Conservation (phyloP, 2,888 invertebrate species). For the Aethes cnicana region DNA sequence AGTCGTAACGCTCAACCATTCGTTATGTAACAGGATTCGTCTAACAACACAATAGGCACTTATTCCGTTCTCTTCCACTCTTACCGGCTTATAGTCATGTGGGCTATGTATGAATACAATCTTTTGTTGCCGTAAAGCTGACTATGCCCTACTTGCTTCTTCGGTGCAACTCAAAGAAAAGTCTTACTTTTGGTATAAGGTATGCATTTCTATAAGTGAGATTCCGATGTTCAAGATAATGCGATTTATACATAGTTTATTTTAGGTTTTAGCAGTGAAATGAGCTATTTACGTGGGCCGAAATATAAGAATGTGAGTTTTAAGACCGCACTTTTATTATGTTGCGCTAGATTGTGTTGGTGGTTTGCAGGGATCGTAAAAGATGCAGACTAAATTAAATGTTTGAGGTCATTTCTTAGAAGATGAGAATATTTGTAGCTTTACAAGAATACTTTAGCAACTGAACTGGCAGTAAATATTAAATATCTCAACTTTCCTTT, state of each 20-base stretch:
- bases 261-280: not conserved
- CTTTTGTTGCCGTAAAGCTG: constrained; percentile 14
- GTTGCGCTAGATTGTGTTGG: constrained; percentile 7
- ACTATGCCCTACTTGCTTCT: constrained; percentile 4
- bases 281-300: not conserved
- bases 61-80: not conserved
- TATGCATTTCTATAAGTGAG: not conserved
- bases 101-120: constrained; percentile 3
- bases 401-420: constrained; percentile 10
- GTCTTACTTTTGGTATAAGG: not conserved
- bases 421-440: not conserved
- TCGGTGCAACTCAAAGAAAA: not conserved
- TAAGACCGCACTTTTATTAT: constrained; percentile 11
- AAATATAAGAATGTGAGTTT: constrained; percentile 4
- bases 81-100: not conserved
- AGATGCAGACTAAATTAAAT: constrained; percentile 18
- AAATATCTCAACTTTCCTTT: not conserved
- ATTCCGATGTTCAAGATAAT: not conserved
- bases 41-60: too few species aligned
- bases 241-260: not conserved
- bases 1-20: too few species aligned
- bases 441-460: constrained; percentile 5
- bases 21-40: too few species aligned
- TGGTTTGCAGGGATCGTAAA: constrained; percentile 10
- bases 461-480: too few species aligned